Evolutionary conservation across 2,888 invertebrate species (phyloP).

Genomic region (Oligia strigilis): DNA sequence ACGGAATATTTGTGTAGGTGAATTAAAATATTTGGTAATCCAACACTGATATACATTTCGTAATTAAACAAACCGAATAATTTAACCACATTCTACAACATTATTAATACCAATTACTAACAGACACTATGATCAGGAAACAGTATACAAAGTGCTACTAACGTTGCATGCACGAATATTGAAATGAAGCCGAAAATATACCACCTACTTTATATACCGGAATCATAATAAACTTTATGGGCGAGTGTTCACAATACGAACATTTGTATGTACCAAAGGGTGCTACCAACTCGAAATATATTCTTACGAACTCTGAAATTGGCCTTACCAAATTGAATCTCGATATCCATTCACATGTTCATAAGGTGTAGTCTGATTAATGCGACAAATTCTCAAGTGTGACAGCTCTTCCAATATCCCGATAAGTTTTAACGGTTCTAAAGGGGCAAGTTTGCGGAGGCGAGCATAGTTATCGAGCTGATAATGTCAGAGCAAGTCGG

Average conservation of each 20-base stretch:
- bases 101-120: slow-evolving; percentile 16
- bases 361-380: slow-evolving; percentile 78
- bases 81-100: slow-evolving; percentile 6
- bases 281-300: slow-evolving; percentile 40
- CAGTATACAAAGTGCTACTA: not conserved
- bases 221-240: slow-evolving; percentile 54
- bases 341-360: slow-evolving; percentile 73
- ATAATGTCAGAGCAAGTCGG: slow-evolving; percentile 71
- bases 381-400: slow-evolving; percentile 77
- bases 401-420: slow-evolving; percentile 69
- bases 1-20: not conserved
- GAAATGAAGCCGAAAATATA: slow-evolving; percentile 42
- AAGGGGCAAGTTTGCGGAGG: slow-evolving; percentile 62
- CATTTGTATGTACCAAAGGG: slow-evolving; percentile 45
- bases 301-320: slow-evolving; percentile 61
- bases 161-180: slow-evolving; percentile 33
- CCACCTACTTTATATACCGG: slow-evolving; percentile 26
- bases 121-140: not conserved
- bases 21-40: not conserved
- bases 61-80: not conserved
- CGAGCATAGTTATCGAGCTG: slow-evolving; percentile 72
- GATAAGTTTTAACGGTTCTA: slow-evolving; percentile 74
- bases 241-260: slow-evolving; percentile 46
- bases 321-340: slow-evolving; percentile 70
- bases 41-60: slow-evolving; percentile 1